Evolutionary conservation across 92 coral and sea anemone genomes (phyloP).

Genomic region (Galaxea fascicularis): DNA sequence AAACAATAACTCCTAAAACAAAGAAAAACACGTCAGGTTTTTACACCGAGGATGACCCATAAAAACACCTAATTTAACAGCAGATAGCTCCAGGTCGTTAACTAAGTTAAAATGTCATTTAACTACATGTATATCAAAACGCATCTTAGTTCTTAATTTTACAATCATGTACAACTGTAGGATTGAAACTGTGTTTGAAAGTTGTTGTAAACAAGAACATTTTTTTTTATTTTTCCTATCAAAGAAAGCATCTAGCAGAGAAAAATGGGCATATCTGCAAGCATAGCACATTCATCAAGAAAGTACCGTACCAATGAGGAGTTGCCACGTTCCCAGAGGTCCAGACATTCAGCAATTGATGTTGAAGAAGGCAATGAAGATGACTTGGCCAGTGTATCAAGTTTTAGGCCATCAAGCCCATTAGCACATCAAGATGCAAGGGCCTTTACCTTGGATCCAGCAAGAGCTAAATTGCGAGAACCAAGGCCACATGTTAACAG

Average conservation of each 20-base stretch:
- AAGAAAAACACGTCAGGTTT: too few species aligned
- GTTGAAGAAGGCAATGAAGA: constrained; percentile 42
- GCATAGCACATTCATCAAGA: constrained; percentile 66
- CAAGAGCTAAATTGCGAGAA: constrained; percentile 30
- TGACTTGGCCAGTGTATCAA: constrained; percentile 76
- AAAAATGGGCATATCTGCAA: constrained; percentile 84
- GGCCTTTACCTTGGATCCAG: constrained; percentile 40
- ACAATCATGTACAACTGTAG: too few species aligned
- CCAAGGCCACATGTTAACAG: constrained; percentile 56
- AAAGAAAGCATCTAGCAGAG: not conserved
- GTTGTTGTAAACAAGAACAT: too few species aligned
- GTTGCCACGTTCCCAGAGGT: constrained; percentile 17
- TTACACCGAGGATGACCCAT: too few species aligned
- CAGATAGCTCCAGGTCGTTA: too few species aligned
- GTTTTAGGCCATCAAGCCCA: constrained; percentile 84
- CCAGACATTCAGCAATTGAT: constrained; percentile 24
- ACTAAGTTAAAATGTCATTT: too few species aligned
- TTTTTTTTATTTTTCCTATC: too few species aligned
- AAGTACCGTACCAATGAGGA: constrained; percentile 45
- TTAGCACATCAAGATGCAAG: constrained; percentile 82
- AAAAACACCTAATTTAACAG: too few species aligned
- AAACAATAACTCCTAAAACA: too few species aligned
- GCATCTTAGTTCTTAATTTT: too few species aligned
- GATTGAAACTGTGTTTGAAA: too few species aligned
- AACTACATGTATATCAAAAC: too few species aligned